Evolutionary conservation across 2,797 vertebrate species (phyloP).

Genomic region (Ciconia nigra): DNA sequence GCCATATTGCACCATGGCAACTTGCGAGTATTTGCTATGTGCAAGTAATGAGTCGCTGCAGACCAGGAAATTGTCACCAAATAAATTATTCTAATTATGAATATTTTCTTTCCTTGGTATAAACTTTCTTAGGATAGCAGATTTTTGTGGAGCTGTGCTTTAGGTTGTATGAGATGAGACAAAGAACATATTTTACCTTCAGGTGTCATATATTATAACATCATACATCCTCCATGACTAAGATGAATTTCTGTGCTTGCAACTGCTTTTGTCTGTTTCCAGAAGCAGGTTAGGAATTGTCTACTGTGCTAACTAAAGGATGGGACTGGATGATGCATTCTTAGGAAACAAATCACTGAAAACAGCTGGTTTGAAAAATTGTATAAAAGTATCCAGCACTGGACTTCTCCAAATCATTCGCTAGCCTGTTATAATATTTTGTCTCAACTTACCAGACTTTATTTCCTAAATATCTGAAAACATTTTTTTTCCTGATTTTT

Average conservation of each 20-base stretch:
- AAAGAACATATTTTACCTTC: background rate
- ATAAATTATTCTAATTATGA: background rate
- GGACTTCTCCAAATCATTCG: background rate
- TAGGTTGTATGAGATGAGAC: background rate
- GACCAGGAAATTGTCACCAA: background rate
- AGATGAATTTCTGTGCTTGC: background rate
- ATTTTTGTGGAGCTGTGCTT: background rate
- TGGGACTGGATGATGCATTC: background rate
- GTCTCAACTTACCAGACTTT: background rate
- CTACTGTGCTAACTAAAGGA: background rate
- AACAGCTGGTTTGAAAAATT: background rate
- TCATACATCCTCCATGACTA: background rate
- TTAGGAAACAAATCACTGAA: background rate
- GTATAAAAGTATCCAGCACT: background rate
- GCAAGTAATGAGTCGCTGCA: background rate
- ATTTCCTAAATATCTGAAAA: background rate
- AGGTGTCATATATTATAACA: background rate
- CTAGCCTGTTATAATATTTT: background rate
- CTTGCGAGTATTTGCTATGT: background rate
- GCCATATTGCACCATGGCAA: background rate
- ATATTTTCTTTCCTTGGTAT: background rate
- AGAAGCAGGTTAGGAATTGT: background rate
- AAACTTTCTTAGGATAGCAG: background rate
- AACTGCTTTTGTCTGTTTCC: background rate
- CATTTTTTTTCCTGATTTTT: background rate